Evolutionary conservation across 2,888 invertebrate species (phyloP).

Genomic region (Dorcus parallelipipedus): DNA sequence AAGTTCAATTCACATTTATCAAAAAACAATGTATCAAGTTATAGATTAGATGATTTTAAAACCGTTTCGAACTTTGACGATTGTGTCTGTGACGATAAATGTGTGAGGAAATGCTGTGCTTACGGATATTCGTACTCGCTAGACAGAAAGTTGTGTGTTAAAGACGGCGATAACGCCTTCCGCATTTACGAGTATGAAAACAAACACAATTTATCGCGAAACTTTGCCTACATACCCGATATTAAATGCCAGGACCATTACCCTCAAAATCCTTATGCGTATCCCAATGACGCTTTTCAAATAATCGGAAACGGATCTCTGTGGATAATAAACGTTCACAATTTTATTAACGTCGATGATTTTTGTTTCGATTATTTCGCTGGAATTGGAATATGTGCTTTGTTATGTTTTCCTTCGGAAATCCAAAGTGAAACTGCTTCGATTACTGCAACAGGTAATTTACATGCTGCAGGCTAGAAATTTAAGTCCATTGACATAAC

Average conservation of each 20-base stretch:
- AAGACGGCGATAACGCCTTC: constrained; percentile 4
- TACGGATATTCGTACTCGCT: constrained; percentile 10
- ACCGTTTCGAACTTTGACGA: neutral
- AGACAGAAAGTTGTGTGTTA: constrained; percentile 4
- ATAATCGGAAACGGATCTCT: constrained; percentile 3
- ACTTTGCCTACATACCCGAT: constrained; percentile 8
- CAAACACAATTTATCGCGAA: neutral
- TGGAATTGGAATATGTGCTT: constrained; percentile 10
- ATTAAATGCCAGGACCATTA: constrained; percentile 8
- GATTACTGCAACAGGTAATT: no score
- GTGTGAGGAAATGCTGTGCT: constrained; percentile 13
- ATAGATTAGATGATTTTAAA: neutral
- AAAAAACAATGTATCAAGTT: constrained; percentile 4
- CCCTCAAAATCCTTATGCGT: constrained; percentile 6
- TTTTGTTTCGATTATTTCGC: constrained; percentile 16
- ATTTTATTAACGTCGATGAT: neutral
- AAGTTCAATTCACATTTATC: neutral
- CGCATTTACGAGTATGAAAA: constrained; percentile 3
- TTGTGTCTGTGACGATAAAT: constrained; percentile 9
- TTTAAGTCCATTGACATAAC: no score
- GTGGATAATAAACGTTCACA: neutral
- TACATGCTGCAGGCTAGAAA: no score
- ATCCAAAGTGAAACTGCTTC: no score
- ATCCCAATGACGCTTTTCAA: constrained; percentile 1
- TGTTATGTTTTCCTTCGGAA: constrained; percentile 11